Base-by-base conservation (phyloP, 2,113 vertebrate species). In the Cyanistes caeruleus region DNA sequence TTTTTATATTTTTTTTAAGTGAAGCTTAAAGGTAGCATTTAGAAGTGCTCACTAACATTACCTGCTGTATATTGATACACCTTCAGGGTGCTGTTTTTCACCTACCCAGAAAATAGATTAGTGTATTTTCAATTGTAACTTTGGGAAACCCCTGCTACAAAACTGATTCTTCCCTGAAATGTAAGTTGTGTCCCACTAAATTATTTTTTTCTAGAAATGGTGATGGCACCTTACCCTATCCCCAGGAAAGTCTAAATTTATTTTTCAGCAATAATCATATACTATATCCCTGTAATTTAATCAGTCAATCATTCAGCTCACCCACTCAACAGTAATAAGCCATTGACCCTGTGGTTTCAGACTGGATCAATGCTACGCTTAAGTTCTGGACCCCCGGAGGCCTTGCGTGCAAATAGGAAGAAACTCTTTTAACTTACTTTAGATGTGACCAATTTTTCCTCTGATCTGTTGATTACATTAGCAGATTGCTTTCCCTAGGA, bases 391-490 rank as follows among this genome's bases (percentile, higher is more conserved):
- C 78, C 96, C 95, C 97, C 60, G 95, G 95, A 98, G 97, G 96
- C 96, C 53, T 95, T 95, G 69, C 89, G 88, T 75, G 92, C 95
- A 93, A 93, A 95, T 4, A 84, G 92, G 95, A 97, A 96, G 87
- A 97, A 97, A 97, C 75, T 95, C 95, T 94, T 94, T 77, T 87
- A 95, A 95, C 94, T 97, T 65, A 78, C 97, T 97, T 96, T 93
- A 93, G 94, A 97, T 4, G 3, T 60, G 69, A 95, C 93, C 43
- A n/a, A 59, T 97, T 96, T 97, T 83, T 86, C 77, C 80, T 93
- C 82, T 75, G 86, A 86, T 97, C 89, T 30, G 23, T 79, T 97
- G 95, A 98, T 98, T 96, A 81, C 83, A 97, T 98, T 98, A 98
- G 90, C 81, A 92, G 89, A 89, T 72, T 84, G 84, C 90, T 95